A percentile compares a stretch with the other conserved stretches of the same genome.
Conservation (phyloP, 2,888 invertebrate species). For the Synanthedon vespiformis region DNA sequence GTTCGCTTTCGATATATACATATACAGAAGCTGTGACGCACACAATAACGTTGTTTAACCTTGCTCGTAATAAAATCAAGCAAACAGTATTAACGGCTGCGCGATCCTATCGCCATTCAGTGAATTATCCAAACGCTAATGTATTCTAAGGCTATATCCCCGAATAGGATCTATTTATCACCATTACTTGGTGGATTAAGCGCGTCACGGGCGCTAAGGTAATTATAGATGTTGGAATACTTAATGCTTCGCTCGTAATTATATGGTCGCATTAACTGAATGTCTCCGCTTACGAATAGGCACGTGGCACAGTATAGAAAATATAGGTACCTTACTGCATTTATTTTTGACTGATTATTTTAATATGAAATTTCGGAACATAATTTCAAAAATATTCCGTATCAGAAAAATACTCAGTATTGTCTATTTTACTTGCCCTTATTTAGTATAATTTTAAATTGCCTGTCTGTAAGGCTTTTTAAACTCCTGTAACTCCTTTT, state of each 20-base stretch:
- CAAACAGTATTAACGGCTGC: not conserved
- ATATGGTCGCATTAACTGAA: conserved; percentile 18
- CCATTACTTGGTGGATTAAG: conserved; percentile 54
- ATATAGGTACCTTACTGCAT: not conserved
- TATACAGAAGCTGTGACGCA: too few species aligned
- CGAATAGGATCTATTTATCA: conserved; percentile 56
- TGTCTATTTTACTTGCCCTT: too few species aligned
- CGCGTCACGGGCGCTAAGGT: conserved; percentile 49
- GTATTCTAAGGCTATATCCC: conserved; percentile 40
- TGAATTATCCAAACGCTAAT: conserved; percentile 20
- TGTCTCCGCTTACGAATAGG: conserved; percentile 5
- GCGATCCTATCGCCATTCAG: not conserved
- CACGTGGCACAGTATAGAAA: not conserved
- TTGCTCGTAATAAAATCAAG: too few species aligned
- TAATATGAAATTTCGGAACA: too few species aligned
- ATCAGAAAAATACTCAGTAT: too few species aligned
- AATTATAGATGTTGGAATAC: conserved; percentile 54
- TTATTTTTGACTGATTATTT: too few species aligned
- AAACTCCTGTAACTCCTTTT: too few species aligned
- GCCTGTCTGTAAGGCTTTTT: too few species aligned
- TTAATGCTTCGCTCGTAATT: conserved; percentile 34
- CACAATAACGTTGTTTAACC: too few species aligned
- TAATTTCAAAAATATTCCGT: too few species aligned
- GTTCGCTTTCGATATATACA: too few species aligned
- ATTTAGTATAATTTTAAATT: too few species aligned